Conservation (phyloP, 2,113 vertebrate species). For the Saccopteryx leptura region DNA sequence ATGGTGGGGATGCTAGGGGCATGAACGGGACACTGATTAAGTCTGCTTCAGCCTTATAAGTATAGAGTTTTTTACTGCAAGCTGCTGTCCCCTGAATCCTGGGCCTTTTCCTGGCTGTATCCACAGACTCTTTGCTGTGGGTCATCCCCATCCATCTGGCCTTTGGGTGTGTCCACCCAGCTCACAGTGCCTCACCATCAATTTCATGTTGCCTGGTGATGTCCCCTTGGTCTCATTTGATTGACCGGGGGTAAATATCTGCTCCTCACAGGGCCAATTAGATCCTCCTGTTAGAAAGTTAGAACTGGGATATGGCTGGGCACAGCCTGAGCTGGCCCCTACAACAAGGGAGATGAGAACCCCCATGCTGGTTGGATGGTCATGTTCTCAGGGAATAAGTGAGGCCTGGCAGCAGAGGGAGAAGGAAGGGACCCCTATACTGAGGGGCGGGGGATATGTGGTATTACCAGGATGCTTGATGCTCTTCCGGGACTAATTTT, state of each 20-base stretch:
- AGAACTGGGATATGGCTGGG: neutral
- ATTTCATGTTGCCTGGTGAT: neutral
- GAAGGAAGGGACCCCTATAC: neutral
- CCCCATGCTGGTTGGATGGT: neutral
- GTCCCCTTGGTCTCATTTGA: neutral
- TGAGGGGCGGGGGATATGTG: neutral
- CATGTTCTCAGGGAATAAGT: neutral
- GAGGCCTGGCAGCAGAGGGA: neutral
- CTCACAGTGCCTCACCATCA: neutral
- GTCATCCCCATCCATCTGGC: neutral
- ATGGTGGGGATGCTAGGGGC: neutral
- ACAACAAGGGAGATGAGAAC: neutral
- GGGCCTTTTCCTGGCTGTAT: neutral
- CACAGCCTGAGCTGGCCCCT: neutral
- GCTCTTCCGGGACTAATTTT: neutral
- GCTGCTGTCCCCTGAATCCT: too few species aligned
- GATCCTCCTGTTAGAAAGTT: neutral
- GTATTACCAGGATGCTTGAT: accelerated
- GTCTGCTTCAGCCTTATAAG: neutral
- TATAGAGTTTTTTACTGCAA: too few species aligned
- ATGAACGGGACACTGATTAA: accelerated
- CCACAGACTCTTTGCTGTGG: neutral
- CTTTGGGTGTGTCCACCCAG: neutral
- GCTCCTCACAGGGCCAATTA: neutral
- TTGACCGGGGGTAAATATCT: neutral